These are phyloP conservation scores for Polyploca ridens DNA, from an alignment of 2,888 invertebrate genomes.

Conservation along the genomic window DNA sequence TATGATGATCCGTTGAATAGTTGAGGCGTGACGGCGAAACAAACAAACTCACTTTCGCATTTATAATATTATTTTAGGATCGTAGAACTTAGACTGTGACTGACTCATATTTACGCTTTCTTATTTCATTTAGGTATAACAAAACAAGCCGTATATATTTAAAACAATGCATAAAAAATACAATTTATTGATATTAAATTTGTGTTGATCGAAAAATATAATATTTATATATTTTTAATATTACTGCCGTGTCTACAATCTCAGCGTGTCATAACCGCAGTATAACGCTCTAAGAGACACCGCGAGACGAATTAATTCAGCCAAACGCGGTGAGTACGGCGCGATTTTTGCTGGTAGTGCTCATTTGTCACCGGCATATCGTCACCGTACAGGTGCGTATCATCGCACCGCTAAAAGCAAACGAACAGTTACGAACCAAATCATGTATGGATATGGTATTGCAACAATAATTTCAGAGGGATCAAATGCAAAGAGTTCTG, in stretches of 20 bases:
- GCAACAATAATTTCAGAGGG: neutral
- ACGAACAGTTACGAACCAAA: slow-evolving; percentile 18
- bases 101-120: no score
- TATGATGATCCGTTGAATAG: no score
- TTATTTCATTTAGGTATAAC: no score
- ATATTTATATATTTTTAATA: slow-evolving; percentile 13
- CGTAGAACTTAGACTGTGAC: no score
- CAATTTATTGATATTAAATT: no score
- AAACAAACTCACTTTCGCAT: no score
- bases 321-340: slow-evolving; percentile 62
- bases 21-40: no score
- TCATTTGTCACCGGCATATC: slow-evolving; percentile 73
- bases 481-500: no score
- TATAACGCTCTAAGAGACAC: slow-evolving; percentile 76
- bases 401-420: slow-evolving; percentile 69
- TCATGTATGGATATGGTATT: slow-evolving; percentile 41
- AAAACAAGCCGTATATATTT: no score
- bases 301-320: slow-evolving; percentile 82
- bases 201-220: no score
- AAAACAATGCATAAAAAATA: no score
- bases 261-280: slow-evolving; percentile 34
- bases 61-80: no score
- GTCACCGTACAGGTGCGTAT: slow-evolving; percentile 65
- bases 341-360: slow-evolving; percentile 79
- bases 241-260: slow-evolving; percentile 32